phyloP scores from a whole-genome alignment of 2,797 vertebrate species.

The Masticophis lateralis region DNA sequence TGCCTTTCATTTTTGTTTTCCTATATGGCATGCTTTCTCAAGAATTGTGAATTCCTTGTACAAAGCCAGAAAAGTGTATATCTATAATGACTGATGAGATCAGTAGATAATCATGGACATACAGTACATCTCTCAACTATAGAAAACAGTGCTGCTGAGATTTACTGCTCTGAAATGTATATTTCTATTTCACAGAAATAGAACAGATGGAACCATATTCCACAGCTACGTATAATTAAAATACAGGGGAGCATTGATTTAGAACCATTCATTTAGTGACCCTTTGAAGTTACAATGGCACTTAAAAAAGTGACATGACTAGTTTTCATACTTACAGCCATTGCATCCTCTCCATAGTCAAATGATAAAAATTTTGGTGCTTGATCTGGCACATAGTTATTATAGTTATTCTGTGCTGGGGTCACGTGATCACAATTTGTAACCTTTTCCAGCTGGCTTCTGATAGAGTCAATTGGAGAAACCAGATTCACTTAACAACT shows the following conservation, averaged over 20 bases:
- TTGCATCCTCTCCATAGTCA: neutral
- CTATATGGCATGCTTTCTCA: neutral
- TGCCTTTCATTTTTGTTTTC: neutral
- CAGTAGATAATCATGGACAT: neutral
- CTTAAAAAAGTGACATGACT: neutral
- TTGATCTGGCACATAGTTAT: neutral
- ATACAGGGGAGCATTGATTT: neutral
- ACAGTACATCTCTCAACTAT: neutral
- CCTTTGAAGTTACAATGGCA: neutral
- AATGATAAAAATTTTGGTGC: neutral
- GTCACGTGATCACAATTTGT: neutral
- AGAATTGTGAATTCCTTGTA: neutral
- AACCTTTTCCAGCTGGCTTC: neutral
- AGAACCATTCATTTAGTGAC: neutral
- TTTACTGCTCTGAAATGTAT: neutral
- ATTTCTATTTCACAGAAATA: neutral
- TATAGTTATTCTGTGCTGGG: neutral
- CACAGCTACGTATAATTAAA: neutral
- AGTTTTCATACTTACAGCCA: neutral
- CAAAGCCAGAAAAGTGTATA: neutral
- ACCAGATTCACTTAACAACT: neutral
- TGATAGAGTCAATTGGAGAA: neutral
- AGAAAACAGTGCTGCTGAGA: neutral
- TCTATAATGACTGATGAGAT: neutral
- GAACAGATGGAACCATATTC: neutral